A percentile compares a stretch with the other conserved stretches of the same genome.
Evolutionary conservation across 2,113 vertebrate species (phyloP).

Genomic region (Gymnorhina tibicen): DNA sequence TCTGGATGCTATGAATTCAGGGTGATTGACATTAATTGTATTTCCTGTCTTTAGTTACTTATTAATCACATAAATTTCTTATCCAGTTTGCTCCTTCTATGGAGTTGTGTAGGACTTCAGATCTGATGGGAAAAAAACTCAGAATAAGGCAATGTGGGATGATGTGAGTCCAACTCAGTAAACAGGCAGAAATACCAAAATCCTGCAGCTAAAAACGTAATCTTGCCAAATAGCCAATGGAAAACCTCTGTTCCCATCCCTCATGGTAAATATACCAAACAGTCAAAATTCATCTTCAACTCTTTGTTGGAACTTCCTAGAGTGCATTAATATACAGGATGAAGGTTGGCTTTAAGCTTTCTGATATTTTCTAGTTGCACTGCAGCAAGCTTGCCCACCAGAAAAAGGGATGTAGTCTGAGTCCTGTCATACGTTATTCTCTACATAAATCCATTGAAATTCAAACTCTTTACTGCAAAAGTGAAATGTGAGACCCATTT

Average conservation of each 20-base stretch:
- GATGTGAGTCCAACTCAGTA: background rate
- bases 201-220: background rate
- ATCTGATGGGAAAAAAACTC: background rate
- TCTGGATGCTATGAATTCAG: constrained; percentile 29
- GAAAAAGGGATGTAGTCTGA: background rate
- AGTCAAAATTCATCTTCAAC: background rate
- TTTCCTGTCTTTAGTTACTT: constrained; percentile 27
- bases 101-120: constrained; percentile 22
- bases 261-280: background rate
- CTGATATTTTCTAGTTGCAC: background rate
- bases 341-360: background rate
- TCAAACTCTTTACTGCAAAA: background rate
- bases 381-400: background rate
- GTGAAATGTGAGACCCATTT: background rate
- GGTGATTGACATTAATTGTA: constrained; percentile 61
- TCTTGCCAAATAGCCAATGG: background rate
- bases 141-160: background rate
- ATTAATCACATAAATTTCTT: constrained; percentile 15
- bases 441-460: background rate
- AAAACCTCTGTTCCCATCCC: background rate
- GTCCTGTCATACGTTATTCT: background rate
- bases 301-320: background rate
- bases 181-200: background rate
- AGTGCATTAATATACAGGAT: background rate
- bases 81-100: background rate